Conservation (phyloP, 2,888 invertebrate species). For the Macropis europaea region DNA sequence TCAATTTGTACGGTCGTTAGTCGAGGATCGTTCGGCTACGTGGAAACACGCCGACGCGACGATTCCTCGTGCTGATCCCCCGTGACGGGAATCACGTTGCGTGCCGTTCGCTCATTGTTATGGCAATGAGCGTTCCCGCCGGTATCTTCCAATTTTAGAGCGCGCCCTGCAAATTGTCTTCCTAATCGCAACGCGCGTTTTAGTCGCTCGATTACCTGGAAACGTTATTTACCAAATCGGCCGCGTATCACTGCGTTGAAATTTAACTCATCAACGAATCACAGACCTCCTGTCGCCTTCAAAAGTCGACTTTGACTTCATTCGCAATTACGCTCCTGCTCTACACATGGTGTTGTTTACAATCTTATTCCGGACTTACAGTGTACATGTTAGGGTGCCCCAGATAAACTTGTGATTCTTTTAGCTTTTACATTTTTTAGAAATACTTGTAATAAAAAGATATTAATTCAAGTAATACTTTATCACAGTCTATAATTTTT, state of each 20-base stretch:
- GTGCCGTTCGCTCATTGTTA: constrained; percentile 58
- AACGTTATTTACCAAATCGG: constrained; percentile 54
- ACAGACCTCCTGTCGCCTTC: too few species aligned
- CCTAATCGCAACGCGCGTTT: constrained; percentile 56
- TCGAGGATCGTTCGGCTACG: constrained; percentile 47
- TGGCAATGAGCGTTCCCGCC: constrained; percentile 58
- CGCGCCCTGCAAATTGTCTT: constrained; percentile 54
- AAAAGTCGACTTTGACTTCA: background rate
- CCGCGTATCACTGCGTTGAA: constrained; percentile 33
- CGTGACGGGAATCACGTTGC: constrained; percentile 60
- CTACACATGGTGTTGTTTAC: too few species aligned
- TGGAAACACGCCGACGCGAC: constrained; percentile 58
- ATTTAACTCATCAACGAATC: too few species aligned
- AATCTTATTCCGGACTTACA: too few species aligned
- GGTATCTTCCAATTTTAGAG: constrained; percentile 59
- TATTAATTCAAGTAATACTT: too few species aligned
- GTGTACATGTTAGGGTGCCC: too few species aligned
- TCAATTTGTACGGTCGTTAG: constrained; percentile 52
- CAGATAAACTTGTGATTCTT: too few species aligned
- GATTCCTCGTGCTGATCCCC: constrained; percentile 57
- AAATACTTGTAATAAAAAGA: too few species aligned
- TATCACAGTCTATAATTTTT: too few species aligned
- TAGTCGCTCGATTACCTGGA: constrained; percentile 52
- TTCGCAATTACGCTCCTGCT: background rate
- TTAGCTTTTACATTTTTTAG: too few species aligned